Conservation (phyloP, 1,140 invertebrate genomes). For the Aethina tumida region DNA sequence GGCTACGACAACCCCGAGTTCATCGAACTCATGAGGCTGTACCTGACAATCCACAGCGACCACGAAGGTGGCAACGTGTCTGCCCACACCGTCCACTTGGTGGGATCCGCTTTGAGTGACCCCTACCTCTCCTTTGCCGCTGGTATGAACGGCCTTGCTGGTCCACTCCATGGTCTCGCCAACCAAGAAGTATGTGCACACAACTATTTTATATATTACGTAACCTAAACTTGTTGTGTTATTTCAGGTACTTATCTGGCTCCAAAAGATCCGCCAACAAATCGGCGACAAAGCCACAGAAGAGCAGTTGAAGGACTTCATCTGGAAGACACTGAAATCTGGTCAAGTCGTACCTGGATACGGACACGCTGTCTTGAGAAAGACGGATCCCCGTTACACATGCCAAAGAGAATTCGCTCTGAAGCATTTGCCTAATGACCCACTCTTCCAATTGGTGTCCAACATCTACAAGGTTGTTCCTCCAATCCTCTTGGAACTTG, state of each 20-base stretch:
- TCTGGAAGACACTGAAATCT: slow-evolving; percentile 79
- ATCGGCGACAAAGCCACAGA: slow-evolving; percentile 63
- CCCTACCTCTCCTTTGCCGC: slow-evolving; percentile 80
- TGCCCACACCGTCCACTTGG: slow-evolving; percentile 78
- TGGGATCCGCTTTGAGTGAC: slow-evolving; percentile 82
- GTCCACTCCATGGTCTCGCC: slow-evolving; percentile 82
- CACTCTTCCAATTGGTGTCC: slow-evolving; percentile 63
- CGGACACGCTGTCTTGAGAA: slow-evolving; percentile 82
- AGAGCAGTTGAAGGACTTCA: slow-evolving; percentile 73
- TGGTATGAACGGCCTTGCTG: slow-evolving; percentile 79
- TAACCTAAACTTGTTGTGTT: neutral
- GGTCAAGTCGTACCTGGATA: slow-evolving; percentile 90
- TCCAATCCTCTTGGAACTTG: slow-evolving; percentile 71
- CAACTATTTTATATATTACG: slow-evolving; percentile 4
- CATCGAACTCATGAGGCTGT: slow-evolving; percentile 77
- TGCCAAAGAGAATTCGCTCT: slow-evolving; percentile 83
- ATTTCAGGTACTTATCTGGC: slow-evolving; percentile 59
- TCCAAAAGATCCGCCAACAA: slow-evolving; percentile 57
- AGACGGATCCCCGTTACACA: slow-evolving; percentile 82
- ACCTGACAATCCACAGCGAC: slow-evolving; percentile 86
- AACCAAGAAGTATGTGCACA: slow-evolving; percentile 62
- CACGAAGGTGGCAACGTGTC: slow-evolving; percentile 85
- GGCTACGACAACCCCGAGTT: slow-evolving; percentile 72
- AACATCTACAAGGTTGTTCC: slow-evolving; percentile 81
- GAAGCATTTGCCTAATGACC: slow-evolving; percentile 79